Conservation (phyloP, 2,888 invertebrate genomes). For the Troides aeacus region DNA sequence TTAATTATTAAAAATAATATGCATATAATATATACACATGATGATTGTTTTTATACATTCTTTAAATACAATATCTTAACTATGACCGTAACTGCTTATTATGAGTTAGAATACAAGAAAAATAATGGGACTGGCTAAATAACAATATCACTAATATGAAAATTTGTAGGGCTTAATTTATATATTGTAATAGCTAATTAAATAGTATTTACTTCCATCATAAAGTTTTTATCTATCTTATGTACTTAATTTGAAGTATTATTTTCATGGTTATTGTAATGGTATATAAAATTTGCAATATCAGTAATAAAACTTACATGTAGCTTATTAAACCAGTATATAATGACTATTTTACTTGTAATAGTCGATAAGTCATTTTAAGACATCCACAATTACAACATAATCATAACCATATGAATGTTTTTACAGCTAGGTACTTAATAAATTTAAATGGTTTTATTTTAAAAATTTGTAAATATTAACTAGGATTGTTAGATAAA, state of each 20-base stretch:
- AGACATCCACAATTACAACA: constrained; percentile 14
- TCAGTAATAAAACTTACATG: constrained; percentile 12
- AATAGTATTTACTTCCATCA: background rate
- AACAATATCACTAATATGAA: constrained; percentile 6
- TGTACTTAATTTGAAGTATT: constrained; percentile 8
- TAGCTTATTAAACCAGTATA: constrained; percentile 7
- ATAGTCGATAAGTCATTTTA: constrained; percentile 6
- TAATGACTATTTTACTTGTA: constrained; percentile 7
- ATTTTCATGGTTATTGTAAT: constrained; percentile 27
- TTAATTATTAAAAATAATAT: constrained; percentile 6
- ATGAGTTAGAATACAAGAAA: constrained; percentile 5
- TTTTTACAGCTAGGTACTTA: background rate
- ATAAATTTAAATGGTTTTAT: background rate
- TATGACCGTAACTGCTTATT: background rate
- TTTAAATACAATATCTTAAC: constrained; percentile 3
- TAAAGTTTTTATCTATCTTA: constrained; percentile 1
- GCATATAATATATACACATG: constrained; percentile 8
- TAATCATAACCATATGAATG: constrained; percentile 23
- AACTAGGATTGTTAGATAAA: background rate
- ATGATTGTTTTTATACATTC: constrained; percentile 8
- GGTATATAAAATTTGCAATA: constrained; percentile 23
- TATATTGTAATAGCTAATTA: constrained; percentile 6
- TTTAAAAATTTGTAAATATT: background rate
- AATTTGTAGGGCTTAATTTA: background rate
- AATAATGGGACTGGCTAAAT: background rate